Percentiles rank a stretch among this genome's conserved stretches.
These are phyloP conservation scores for Anolis sagrei DNA, from an alignment of 2,113 vertebrate species.

Conservation along the genomic window DNA sequence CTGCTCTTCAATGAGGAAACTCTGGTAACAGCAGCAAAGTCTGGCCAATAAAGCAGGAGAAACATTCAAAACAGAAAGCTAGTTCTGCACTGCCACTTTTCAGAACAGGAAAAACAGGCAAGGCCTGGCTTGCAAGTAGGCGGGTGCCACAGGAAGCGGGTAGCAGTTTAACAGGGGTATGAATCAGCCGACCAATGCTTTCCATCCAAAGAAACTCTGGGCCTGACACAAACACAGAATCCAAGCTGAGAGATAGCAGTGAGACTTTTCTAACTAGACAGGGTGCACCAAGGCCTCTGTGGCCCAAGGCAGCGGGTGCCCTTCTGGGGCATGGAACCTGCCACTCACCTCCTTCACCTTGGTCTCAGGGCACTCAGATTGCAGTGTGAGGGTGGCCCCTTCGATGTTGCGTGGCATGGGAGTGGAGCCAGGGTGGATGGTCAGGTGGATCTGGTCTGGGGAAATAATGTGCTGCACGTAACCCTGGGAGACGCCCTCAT, in stretches of 20 bases:
- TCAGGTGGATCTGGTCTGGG: constrained; percentile 96
- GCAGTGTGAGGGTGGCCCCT: constrained; percentile 95
- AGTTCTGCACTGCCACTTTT: no score
- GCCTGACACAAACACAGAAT: background rate
- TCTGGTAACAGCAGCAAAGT: no score
- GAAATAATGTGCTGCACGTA: constrained; percentile 99
- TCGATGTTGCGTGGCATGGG: constrained; percentile 99
- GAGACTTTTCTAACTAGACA: background rate
- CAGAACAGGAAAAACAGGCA: no score
- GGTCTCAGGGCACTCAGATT: constrained; percentile 97
- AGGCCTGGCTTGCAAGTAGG: no score
- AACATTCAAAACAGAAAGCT: no score
- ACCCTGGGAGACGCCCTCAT: constrained; percentile 96
- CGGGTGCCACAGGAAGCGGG: background rate
- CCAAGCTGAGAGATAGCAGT: background rate
- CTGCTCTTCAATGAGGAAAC: no score
- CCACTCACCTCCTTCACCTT: constrained; percentile 93
- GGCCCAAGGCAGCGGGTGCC: no score
- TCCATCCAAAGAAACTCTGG: no score
- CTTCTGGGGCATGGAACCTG: background rate
- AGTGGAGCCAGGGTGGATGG: constrained; percentile 97
- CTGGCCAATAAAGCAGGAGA: no score
- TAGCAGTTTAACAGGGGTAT: background rate
- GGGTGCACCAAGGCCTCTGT: background rate
- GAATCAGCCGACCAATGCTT: no score